phyloP scores from a whole-genome alignment of 1,140 invertebrate genomes.

The Tribolium castaneum region DNA sequence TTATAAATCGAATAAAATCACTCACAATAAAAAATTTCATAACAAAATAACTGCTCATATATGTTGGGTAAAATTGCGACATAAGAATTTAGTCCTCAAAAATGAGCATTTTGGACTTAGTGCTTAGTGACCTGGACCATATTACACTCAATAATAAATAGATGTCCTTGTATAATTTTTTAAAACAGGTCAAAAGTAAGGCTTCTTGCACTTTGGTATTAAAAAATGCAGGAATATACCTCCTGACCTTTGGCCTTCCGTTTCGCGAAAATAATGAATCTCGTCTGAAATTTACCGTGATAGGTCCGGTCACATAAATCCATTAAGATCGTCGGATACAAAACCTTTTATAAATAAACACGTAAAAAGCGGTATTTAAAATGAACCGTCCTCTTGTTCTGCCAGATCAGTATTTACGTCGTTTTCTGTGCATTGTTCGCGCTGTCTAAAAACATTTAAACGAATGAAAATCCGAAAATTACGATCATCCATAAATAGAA shows the following conservation, averaged over 20 bases:
- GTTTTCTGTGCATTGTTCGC: conserved; percentile 35
- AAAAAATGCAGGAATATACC: too few relatives aligned
- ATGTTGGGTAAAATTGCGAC: too few relatives aligned
- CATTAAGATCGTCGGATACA: conserved; percentile 5
- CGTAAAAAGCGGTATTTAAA: conserved; percentile 41
- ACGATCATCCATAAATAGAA: conserved; percentile 46
- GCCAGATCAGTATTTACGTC: conserved; percentile 40
- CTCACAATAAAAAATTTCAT: too few relatives aligned
- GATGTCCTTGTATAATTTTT: too few relatives aligned
- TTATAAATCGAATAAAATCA: too few relatives aligned
- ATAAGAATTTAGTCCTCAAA: too few relatives aligned
- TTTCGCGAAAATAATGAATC: neutral
- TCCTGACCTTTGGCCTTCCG: neutral
- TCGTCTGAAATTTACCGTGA: neutral
- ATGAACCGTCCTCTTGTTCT: conserved; percentile 42
- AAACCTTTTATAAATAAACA: conserved; percentile 19
- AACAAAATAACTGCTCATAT: too few relatives aligned
- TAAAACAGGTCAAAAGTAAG: too few relatives aligned
- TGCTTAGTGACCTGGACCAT: too few relatives aligned
- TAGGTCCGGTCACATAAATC: conserved; percentile 18
- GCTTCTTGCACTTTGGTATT: too few relatives aligned
- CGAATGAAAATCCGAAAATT: conserved; percentile 50
- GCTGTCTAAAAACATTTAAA: conserved; percentile 46
- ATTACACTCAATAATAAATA: too few relatives aligned
- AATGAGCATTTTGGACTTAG: too few relatives aligned